Evolutionary conservation across 1,140 invertebrate species (phyloP), one percentile per base, ranked within the genome.

Genomic region (Prorops nasuta): DNA sequence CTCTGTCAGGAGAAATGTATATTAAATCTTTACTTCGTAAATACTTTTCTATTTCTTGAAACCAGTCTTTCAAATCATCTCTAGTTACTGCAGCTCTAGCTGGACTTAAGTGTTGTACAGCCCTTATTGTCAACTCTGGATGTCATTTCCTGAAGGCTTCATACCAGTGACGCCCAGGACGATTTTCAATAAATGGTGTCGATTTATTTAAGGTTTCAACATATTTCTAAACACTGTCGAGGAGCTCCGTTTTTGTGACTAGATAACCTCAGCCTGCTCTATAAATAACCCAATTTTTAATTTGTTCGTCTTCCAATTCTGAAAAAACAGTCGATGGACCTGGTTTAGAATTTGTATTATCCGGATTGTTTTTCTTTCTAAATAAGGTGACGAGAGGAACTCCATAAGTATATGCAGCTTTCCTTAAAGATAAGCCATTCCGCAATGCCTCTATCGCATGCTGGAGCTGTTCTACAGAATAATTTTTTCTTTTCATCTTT

Each of bases 81-180:
- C n/a, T n/a, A n/a, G n/a, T n/a, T n/a, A n/a, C n/a, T n/a, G n/a
- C n/a, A n/a, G n/a, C n/a, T n/a, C n/a, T n/a, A n/a, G n/a, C n/a
- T n/a, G n/a, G n/a, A n/a, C n/a, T n/a, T 19, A 74, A 47, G 52
- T 62, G 62, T 60, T 71, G 46, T 22, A 63, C 46, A 22, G 39
- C 51, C 48, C 54, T 63, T 44, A 58, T 32, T n/a, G 46, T 31
- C 21, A 69, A 37, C 45, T 56, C 39, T 16, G 49, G 47, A 34
- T 62, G 60, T 44, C 59, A 22, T 18, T 39, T 40, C 38, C 56
- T 41, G 49, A 67, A 69, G 24, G 22, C 49, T 6, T 63, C 21
- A 43, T 45, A 64, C 64, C 64, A 62, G 28, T 51, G 45, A 28
- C 54, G 44, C 15, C 53, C 48, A 28, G 58, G 60, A 41, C 41